Percentiles rank a stretch among this genome's conserved stretches.
These are phyloP conservation scores for Pararge aegeria DNA, from an alignment of 1,140 invertebrate genomes.

Conservation along the genomic window DNA sequence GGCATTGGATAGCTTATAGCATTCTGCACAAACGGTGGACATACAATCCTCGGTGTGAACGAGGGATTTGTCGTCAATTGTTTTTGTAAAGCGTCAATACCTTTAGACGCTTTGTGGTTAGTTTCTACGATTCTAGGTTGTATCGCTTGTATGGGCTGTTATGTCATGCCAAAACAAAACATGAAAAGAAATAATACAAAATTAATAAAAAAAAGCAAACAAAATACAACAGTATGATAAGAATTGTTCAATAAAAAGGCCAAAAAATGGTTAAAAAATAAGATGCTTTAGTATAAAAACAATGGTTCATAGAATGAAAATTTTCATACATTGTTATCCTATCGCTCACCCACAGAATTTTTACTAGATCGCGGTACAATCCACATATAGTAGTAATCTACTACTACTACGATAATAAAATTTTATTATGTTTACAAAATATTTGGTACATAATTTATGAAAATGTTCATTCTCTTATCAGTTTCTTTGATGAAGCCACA, in stretches of 20 bases:
- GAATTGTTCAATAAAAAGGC: neutral
- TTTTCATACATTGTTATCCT: too few relatives aligned
- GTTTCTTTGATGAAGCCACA: neutral
- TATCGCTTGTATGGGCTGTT: constrained; percentile 75
- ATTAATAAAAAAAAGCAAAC: constrained; percentile 38
- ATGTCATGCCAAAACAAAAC: constrained; percentile 58
- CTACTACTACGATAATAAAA: too few relatives aligned
- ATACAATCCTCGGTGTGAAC: constrained; percentile 70
- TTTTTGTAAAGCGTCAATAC: constrained; percentile 69
- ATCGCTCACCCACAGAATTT: too few relatives aligned
- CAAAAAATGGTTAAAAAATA: neutral
- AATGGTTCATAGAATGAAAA: too few relatives aligned
- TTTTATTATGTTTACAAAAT: too few relatives aligned
- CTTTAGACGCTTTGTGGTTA: constrained; percentile 61
- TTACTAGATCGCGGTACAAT: too few relatives aligned
- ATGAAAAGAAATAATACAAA: constrained; percentile 67
- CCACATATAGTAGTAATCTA: too few relatives aligned
- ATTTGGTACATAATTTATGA: neutral
- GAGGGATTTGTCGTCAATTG: constrained; percentile 74
- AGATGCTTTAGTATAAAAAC: too few relatives aligned
- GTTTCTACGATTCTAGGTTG: constrained; percentile 72
- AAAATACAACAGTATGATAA: neutral
- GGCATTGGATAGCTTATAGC: constrained; percentile 41
- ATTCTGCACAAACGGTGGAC: constrained; percentile 71
- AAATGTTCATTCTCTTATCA: neutral